These are phyloP conservation scores for Graptemys geographica DNA, from an alignment of 2,797 vertebrate species.

Conservation along the genomic window DNA sequence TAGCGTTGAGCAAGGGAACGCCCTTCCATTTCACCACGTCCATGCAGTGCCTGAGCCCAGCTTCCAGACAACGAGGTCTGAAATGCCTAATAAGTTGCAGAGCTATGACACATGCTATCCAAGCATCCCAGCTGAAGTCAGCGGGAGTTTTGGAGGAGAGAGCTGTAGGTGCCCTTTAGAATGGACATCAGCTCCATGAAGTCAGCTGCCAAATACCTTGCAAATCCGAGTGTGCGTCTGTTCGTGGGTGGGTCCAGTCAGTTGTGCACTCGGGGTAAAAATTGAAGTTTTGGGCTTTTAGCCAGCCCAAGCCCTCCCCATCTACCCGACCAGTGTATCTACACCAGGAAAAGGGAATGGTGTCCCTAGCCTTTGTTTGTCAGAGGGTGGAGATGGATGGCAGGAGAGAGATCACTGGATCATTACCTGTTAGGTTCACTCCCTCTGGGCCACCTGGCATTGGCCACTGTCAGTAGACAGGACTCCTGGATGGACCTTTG, in stretches of 20 bases:
- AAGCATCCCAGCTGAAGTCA: fast-evolving
- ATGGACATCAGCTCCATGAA: fast-evolving
- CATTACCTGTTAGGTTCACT: too few relatives aligned
- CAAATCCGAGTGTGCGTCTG: fast-evolving
- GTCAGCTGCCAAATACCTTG: not conserved
- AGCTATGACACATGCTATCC: fast-evolving
- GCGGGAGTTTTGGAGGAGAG: not conserved
- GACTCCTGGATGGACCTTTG: too few relatives aligned
- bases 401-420: too few relatives aligned
- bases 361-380: too few relatives aligned
- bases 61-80: fast-evolving
- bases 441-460: too few relatives aligned
- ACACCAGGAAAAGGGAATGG: not conserved
- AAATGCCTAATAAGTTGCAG: fast-evolving
- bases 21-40: not conserved
- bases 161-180: fast-evolving
- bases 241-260: not conserved
- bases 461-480: too few relatives aligned
- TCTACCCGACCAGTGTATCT: not conserved
- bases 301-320: fast-evolving
- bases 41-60: not conserved
- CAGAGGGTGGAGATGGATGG: too few relatives aligned
- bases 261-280: fast-evolving
- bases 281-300: fast-evolving
- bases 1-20: fast-evolving